Conservation (phyloP, 2,888 invertebrate genomes). For the Chydorus sphaericus region DNA sequence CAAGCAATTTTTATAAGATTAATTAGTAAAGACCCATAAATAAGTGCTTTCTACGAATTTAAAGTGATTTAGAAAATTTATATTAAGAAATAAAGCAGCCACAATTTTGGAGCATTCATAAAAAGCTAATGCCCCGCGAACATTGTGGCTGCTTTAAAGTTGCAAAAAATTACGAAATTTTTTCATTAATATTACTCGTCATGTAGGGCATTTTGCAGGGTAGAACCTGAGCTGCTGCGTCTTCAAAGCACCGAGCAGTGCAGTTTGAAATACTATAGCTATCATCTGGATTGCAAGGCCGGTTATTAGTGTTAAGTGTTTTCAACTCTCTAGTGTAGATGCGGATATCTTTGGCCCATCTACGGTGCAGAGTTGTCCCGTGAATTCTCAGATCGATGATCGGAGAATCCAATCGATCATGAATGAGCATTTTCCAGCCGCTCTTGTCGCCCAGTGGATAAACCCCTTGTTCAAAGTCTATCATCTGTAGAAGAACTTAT, state of each 20-base stretch:
- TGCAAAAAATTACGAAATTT: no score
- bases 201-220: conserved; percentile 20
- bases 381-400: conserved; percentile 20
- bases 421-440: conserved; percentile 21
- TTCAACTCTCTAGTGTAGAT: conserved; percentile 19
- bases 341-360: conserved; percentile 20
- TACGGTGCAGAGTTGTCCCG: conserved; percentile 19
- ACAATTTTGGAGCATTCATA: no score
- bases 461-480: conserved; percentile 16
- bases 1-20: not conserved
- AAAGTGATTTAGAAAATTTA: no score
- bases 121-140: no score
- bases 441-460: conserved; percentile 16
- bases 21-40: no score
- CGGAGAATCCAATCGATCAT: conserved; percentile 19
- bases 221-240: conserved; percentile 15
- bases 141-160: no score
- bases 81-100: no score
- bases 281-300: conserved; percentile 16
- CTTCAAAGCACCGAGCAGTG: conserved; percentile 19
- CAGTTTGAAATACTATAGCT: conserved; percentile 19
- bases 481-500: not conserved
- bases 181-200: conserved; percentile 16
- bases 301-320: conserved; percentile 18
- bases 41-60: no score